Evolutionary conservation across 1,140 invertebrate species (phyloP).

Genomic region (Harpegnathos saltator): DNA sequence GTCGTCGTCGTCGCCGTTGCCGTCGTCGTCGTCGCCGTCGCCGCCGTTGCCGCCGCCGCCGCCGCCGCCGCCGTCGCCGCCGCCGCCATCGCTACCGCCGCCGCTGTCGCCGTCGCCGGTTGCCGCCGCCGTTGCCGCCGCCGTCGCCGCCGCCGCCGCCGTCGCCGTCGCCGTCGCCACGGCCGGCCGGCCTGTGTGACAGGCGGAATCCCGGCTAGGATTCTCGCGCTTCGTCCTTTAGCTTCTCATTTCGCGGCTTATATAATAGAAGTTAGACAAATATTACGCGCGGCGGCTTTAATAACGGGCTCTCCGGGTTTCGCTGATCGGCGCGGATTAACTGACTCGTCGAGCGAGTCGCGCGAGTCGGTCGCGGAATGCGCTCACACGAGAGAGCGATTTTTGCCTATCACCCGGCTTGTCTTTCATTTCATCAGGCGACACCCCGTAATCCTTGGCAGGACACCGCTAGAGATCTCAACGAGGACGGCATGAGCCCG

Average conservation of each 20-base stretch:
- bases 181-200: slow-evolving; percentile 37
- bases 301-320: slow-evolving; percentile 23
- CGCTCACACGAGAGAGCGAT: neutral
- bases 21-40: neutral
- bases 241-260: slow-evolving; percentile 50
- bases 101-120: slow-evolving; percentile 28
- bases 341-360: no score
- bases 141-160: neutral
- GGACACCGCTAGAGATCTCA: slow-evolving; percentile 84
- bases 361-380: no score
- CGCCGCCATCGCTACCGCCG: neutral
- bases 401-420: neutral
- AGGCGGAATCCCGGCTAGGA: slow-evolving; percentile 48
- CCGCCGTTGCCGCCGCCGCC: slow-evolving; percentile 29
- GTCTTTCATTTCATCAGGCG: slow-evolving; percentile 69
- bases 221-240: slow-evolving; percentile 49
- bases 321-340: slow-evolving; percentile 34
- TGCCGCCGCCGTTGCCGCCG: neutral
- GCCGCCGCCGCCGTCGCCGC: neutral
- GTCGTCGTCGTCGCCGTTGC: no score
- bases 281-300: slow-evolving; percentile 43
- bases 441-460: slow-evolving; percentile 86
- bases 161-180: slow-evolving; percentile 36
- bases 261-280: slow-evolving; percentile 58
- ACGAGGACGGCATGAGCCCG: slow-evolving; percentile 84